Evolutionary conservation across 2,113 vertebrate species (phyloP), one percentile per base, ranked within the genome.

Genomic region (Lethenteron reissneri): DNA sequence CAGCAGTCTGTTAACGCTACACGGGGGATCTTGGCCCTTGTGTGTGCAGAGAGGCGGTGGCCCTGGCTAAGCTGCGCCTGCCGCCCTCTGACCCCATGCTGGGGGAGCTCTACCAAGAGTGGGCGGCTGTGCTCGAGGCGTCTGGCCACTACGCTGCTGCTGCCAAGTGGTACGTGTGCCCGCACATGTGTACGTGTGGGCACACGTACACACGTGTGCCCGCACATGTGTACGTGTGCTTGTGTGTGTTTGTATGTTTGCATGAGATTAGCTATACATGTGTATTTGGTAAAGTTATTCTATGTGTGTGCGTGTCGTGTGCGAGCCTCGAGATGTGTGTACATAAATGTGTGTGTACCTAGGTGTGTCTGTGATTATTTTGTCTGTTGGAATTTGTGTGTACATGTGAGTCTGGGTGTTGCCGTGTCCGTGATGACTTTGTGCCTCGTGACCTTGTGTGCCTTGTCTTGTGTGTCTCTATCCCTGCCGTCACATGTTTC

Each of bases 81-180:
- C 85, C 84, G 4, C 83, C 84, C 0, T 86, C 90, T 0, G 91
- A 99, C 58, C 85, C 86, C 0, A 70, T 86, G 58, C 79, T 95
- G 74, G 87, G 77, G 74, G 85, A 92, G 41, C 80, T 99, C 2
- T 94, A 89, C 79, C 82, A 78, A 60, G 80, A 76, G 73, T 99
- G 94, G 91, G 90, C 87, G 11, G 76, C 84, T 0, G 12, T 84
- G 57, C 79, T 99, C 57, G 94, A 96, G 77, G 89, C 82, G 58
- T 91, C 90, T 2, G 94, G 94, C 2, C 94, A 99, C 75, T 89
- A 94, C 57, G 83, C 89, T 5, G 79, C 87, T 11, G 90, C 92
- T 0, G 90, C 94, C 56, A 99, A 97, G 78, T 97, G 94, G 94
- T 95, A 77, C 77, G 80, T n/a, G 3, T n/a, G 15, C 10, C 2